Percentiles rank a stretch among this genome's conserved stretches.
Conservation (phyloP, 2,797 vertebrate genomes). For the Pipistrellus pipistrellus region DNA sequence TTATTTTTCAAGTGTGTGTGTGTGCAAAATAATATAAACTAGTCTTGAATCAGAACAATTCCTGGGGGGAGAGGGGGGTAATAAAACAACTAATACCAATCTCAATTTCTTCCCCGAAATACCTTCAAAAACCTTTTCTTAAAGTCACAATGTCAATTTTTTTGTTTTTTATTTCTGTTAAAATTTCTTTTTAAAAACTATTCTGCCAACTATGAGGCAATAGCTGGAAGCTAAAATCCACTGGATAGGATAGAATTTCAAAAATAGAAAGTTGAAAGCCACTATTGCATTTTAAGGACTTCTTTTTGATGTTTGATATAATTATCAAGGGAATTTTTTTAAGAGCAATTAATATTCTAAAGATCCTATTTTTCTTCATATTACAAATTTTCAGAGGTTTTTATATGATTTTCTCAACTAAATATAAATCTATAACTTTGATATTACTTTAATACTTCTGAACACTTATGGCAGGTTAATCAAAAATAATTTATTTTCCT, state of each 20-base stretch:
- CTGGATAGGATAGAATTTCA: not conserved
- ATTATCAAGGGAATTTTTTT: not conserved
- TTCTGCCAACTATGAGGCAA: not conserved
- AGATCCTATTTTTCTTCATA: not conserved
- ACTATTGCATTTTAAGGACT: slow-evolving; percentile 4
- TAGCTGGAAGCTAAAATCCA: slow-evolving; percentile 5
- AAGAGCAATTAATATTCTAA: not conserved
- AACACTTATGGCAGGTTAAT: not conserved
- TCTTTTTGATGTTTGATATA: not conserved
- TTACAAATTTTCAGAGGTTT: not conserved
- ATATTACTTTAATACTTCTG: slow-evolving; percentile 15
- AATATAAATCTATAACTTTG: not conserved
- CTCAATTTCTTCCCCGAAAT: not conserved
- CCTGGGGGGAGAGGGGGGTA: not conserved
- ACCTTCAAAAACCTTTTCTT: not conserved
- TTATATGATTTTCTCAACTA: slow-evolving; percentile 3
- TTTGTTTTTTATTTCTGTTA: not conserved
- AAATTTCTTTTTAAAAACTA: not conserved
- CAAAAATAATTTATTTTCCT: not conserved
- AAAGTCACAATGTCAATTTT: not conserved
- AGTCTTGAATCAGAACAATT: not conserved
- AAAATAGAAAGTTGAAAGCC: slow-evolving; percentile 17
- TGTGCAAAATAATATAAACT: not conserved
- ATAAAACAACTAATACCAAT: not conserved
- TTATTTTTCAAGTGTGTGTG: slow-evolving; percentile 32